Conservation (phyloP, 1,140 invertebrate genomes). For the Cydia strobilella region DNA sequence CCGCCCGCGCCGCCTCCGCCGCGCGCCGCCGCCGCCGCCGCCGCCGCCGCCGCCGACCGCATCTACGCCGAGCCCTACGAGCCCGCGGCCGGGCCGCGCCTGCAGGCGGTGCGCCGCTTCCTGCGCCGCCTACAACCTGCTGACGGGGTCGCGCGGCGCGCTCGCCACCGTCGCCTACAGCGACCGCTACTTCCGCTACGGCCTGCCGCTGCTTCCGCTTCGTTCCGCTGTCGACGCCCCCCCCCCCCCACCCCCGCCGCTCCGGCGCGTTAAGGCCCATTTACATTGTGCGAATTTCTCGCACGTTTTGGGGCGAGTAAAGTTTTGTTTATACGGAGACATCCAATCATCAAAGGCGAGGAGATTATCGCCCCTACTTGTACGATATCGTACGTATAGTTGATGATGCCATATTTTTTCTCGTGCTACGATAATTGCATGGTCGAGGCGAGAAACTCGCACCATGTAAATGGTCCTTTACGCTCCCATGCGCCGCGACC, state of each 20-base stretch:
- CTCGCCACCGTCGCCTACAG: conserved; percentile 71
- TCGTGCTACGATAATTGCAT: no score
- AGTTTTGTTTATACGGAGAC: no score
- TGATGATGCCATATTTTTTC: no score
- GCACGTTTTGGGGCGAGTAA: no score
- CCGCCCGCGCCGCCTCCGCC: conserved; percentile 37
- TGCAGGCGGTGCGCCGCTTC: conserved; percentile 34
- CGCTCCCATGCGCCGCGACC: not conserved
- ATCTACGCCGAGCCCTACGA: conserved; percentile 37
- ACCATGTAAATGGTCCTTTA: no score
- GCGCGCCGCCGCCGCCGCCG: conserved; percentile 42
- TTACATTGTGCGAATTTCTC: no score
- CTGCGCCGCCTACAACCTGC: conserved; percentile 40
- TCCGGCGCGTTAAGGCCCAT: no score
- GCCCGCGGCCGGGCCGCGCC: conserved; percentile 36
- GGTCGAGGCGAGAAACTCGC: no score
- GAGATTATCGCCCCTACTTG: no score
- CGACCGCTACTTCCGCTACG: conserved; percentile 71
- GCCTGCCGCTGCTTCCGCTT: conserved; percentile 51
- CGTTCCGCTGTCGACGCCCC: conserved; percentile 36
- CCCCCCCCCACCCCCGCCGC: conserved; percentile 32
- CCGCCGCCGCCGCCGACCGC: conserved; percentile 35
- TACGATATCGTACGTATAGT: no score
- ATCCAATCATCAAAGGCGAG: no score
- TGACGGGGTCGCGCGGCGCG: conserved; percentile 37